Evolutionary conservation across 2,113 vertebrate genomes (phyloP).

Genomic region (Junco hyemalis): DNA sequence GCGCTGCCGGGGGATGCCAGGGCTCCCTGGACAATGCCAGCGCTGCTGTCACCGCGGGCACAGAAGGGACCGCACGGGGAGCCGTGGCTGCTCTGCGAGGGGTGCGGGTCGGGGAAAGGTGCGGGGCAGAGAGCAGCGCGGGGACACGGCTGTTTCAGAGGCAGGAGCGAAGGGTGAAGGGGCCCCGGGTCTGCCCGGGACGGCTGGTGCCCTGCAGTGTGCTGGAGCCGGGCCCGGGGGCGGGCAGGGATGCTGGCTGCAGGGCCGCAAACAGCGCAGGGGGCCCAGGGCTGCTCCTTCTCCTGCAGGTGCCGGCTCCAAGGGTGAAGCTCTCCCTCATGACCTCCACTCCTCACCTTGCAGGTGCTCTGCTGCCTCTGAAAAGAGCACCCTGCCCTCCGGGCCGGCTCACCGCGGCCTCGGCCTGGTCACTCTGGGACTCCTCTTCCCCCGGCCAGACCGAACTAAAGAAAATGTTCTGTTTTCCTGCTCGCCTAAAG

Average conservation of each 20-base stretch:
- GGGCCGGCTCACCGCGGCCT: background rate
- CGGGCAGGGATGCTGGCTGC: background rate
- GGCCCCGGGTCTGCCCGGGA: too few species aligned
- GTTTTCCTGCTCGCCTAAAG: background rate
- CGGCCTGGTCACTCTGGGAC: background rate
- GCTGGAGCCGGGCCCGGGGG: background rate
- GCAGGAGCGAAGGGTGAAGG: background rate
- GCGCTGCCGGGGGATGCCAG: background rate
- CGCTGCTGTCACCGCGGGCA: background rate
- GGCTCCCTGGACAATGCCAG: too few species aligned
- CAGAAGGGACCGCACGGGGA: background rate
- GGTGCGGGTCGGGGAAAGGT: background rate
- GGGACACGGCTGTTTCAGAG: background rate
- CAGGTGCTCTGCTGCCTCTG: background rate
- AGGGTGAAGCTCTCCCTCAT: background rate
- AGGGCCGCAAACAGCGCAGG: too few species aligned
- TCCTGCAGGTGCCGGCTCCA: background rate
- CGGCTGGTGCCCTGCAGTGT: background rate
- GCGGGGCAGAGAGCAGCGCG: background rate
- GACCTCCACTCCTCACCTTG: background rate
- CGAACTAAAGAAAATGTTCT: background rate
- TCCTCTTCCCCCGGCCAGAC: background rate
- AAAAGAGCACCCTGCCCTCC: background rate
- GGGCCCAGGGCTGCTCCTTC: background rate
- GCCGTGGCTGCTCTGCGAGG: background rate